Conservation (phyloP, 2,888 invertebrate genomes). For the Crematogaster levior region DNA sequence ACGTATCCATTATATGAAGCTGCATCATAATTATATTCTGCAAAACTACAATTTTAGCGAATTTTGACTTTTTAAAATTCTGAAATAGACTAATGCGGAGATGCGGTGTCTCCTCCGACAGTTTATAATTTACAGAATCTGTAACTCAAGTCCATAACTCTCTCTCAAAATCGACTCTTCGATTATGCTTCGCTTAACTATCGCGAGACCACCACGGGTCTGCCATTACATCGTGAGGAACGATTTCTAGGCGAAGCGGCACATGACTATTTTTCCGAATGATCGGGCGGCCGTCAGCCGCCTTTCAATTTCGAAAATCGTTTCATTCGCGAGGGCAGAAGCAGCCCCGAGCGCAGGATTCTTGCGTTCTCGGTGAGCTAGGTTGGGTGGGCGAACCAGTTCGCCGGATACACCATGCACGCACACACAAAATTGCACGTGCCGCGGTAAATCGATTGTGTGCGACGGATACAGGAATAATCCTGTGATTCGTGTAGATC, state of each 20-base stretch:
- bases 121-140: not conserved
- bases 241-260: constrained; percentile 25
- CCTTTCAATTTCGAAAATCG: constrained; percentile 70
- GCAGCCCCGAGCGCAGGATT: constrained; percentile 64
- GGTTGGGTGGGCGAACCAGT: constrained; percentile 80
- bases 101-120: not conserved
- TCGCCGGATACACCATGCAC: constrained; percentile 46
- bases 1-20: not conserved
- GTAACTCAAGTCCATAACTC: not conserved
- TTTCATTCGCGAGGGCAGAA: constrained; percentile 60
- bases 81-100: not conserved
- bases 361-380: constrained; percentile 60
- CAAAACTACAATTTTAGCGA: not conserved
- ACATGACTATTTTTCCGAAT: constrained; percentile 55
- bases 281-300: constrained; percentile 57
- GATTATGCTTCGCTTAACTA: constrained; percentile 14
- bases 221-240: constrained; percentile 8
- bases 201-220: constrained; percentile 1
- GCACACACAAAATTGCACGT: constrained; percentile 36
- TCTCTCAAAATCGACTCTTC: constrained; percentile 6
- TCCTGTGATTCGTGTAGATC: constrained; percentile 28
- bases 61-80: not conserved
- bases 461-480: not conserved
- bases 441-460: constrained; percentile 47
- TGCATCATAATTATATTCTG: not conserved